A percentile compares a stretch with the other conserved stretches of the same genome.
Conservation (phyloP, 2,113 vertebrate genomes). For the Rissa tridactyla region DNA sequence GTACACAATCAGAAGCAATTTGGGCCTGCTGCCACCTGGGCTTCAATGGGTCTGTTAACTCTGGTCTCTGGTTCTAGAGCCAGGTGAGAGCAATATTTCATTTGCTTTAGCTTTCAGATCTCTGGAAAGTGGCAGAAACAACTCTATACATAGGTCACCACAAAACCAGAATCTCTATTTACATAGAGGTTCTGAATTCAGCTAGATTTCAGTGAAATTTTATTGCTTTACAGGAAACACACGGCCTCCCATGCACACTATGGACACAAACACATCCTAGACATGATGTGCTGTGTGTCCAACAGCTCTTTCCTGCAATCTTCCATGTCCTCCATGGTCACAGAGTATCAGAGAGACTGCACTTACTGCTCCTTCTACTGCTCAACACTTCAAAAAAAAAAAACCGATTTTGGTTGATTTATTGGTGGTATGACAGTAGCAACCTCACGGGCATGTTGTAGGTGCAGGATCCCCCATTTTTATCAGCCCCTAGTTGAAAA, state of each 20-base stretch:
- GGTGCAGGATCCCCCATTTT: not conserved
- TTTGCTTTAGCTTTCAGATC: not conserved
- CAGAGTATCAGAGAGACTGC: not conserved
- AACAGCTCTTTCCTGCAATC: not conserved
- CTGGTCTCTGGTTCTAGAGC: not conserved
- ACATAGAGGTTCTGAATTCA: not conserved
- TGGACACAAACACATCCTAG: not conserved
- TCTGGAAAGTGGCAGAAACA: not conserved
- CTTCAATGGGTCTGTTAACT: not conserved
- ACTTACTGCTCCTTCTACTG: not conserved
- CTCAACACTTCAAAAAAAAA: not conserved
- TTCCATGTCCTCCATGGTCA: accelerated
- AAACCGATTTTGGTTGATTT: not conserved
- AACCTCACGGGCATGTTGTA: not conserved
- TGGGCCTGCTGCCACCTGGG: not conserved
- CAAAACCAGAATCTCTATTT: not conserved
- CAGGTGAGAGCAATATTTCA: not conserved
- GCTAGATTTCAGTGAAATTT: not conserved
- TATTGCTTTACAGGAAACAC: not conserved
- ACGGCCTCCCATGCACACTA: not conserved
- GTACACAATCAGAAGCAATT: not conserved
- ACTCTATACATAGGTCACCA: not conserved
- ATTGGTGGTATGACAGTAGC: not conserved
- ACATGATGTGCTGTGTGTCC: accelerated
- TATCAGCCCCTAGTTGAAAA: not conserved